Base-by-base conservation (phyloP, 1,140 invertebrate genomes). In the Caerostris extrusa region DNA sequence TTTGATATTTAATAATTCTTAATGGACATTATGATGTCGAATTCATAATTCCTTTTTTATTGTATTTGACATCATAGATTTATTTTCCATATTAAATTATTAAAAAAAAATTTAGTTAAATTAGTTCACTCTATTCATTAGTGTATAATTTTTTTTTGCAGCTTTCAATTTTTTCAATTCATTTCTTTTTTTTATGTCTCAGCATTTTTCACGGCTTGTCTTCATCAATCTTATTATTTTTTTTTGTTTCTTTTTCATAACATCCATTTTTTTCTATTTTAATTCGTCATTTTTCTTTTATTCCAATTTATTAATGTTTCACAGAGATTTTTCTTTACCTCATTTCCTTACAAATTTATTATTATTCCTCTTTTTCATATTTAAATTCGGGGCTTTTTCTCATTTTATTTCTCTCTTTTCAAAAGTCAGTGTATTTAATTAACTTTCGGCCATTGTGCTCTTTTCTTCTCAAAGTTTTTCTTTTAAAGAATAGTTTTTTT, bases 401-500 rank as follows among this genome's bases (percentile, higher is more conserved):
- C 8, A 50, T 77, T 67, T 17, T 67, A 53, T 77, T 77, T 77
- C 71, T 3, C 34, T 50, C 34, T 77, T 77, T 77, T 77, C 71
- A 34, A 34, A 53, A 77, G 34, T 77, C 34, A 50, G 19, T 53
- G 71, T 53, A 77, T 77, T 77, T 77, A 77, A 77, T 77, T 77
- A 77, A 77, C 19, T 50, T 77, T 77, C 53, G 8, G 7, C 34
- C 67, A 8, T 50, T 50, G 53, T 34, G 12, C 10, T 53, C 19
- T 50, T 77, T 77, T 50, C 3, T 8, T 77, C 34, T 19, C 5
- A 77, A 77, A 50, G 3, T 34, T 3, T 3, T 53, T 77, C 53
- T 53, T 12, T 77, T 77, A 7, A 53, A 50, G 10, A 53, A 14
- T 50, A 34, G 2, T 34, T 34, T 34, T 34, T n/a, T n/a, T n/a